phyloP scores from a whole-genome alignment of 2,797 vertebrate species.

The Eulemur albifrons region DNA sequence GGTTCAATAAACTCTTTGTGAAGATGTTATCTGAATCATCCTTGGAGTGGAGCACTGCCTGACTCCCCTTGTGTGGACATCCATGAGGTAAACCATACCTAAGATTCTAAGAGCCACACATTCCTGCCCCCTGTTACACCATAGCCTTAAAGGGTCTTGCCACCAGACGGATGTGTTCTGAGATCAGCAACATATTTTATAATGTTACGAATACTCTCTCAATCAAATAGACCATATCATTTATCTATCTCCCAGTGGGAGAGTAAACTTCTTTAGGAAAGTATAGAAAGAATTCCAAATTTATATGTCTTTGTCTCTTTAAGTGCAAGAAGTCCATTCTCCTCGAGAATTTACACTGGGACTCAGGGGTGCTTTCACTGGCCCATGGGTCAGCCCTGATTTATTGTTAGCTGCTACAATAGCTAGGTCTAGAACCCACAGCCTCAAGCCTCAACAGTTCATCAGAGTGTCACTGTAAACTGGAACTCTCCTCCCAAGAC shows the following conservation, averaged over 20 bases:
- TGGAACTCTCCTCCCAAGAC: not conserved
- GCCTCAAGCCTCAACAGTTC: not conserved
- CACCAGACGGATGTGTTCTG: not conserved
- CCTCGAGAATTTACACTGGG: not conserved
- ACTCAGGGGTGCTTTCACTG: not conserved
- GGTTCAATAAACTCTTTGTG: not conserved
- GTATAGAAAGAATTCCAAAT: slow-evolving; percentile 10
- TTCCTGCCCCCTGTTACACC: not conserved
- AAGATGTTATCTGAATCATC: not conserved
- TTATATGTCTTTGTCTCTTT: not conserved
- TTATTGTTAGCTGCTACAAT: not conserved
- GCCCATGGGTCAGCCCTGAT: not conserved
- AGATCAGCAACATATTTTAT: not conserved
- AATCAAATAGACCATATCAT: not conserved
- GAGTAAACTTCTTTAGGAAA: not conserved
- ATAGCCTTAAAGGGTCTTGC: not conserved
- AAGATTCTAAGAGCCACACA: not conserved
- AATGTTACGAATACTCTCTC: not conserved
- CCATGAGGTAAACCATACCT: not conserved
- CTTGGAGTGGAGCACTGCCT: not conserved
- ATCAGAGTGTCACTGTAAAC: not conserved
- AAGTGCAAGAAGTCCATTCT: not conserved
- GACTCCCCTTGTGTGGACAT: not conserved
- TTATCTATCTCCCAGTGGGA: not conserved
- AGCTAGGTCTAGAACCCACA: not conserved